phyloP scores from a whole-genome alignment of 2,888 invertebrate genomes.

The Ischnus inquisitorius region DNA sequence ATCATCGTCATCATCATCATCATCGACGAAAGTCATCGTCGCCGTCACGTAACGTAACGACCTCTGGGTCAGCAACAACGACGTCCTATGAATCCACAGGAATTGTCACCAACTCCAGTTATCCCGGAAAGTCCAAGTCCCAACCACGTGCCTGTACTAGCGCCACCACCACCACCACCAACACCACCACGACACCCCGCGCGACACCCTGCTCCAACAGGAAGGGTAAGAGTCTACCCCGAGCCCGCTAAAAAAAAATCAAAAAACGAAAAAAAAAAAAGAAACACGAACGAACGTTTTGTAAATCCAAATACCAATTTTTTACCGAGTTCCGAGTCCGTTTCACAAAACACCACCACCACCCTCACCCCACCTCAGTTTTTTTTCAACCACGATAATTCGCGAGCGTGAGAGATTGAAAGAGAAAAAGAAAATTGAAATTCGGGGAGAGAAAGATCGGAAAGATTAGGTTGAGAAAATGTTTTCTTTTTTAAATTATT shows the following conservation, averaged over 20 bases:
- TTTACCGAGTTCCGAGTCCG: conserved; percentile 39
- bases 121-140: conserved; percentile 81
- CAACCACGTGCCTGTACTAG: conserved; percentile 85
- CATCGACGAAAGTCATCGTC: conserved; percentile 66
- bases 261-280: conserved; percentile 39
- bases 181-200: conserved; percentile 86
- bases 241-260: conserved; percentile 79
- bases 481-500: background rate
- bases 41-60: conserved; percentile 54
- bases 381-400: conserved; percentile 46
- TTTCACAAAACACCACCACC: conserved; percentile 28
- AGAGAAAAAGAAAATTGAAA: conserved; percentile 26
- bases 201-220: conserved; percentile 86
- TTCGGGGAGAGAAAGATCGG: background rate
- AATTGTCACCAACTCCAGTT: conserved; percentile 74
- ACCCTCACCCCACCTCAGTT: conserved; percentile 75
- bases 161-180: conserved; percentile 84
- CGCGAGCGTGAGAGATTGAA: conserved; percentile 20
- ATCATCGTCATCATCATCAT: conserved; percentile 57
- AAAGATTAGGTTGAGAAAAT: background rate
- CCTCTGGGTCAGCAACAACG: conserved; percentile 54
- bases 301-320: conserved; percentile 34
- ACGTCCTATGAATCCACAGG: conserved; percentile 58
- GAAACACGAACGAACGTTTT: conserved; percentile 58
- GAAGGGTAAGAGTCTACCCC: conserved; percentile 86